Evolutionary conservation across 2,797 vertebrate genomes (phyloP), one percentile per base, ranked within the genome.

Genomic region (Moxostoma hubbsi): DNA sequence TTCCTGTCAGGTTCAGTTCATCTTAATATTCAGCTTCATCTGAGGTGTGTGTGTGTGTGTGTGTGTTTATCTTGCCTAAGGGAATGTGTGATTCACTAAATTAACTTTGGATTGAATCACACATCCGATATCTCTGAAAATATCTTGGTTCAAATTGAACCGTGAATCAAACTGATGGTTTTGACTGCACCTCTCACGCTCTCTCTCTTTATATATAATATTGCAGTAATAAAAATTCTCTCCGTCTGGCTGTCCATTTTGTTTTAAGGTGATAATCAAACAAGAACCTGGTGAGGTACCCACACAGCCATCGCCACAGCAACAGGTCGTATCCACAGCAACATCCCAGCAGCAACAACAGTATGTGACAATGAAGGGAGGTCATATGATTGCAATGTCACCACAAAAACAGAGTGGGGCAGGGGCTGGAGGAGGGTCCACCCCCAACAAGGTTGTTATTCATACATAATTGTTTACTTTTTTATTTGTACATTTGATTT

Each of bases 271-370:
- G 86, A 97, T 99, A 79, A 99, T 99, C 91, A 99, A 99, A 85
- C 98, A 99, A 90, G 98, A 99, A 85, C 98, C 97, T 0, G 95
- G 97, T 73, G 98, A 99, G 90, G 91, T 96, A 84, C 92, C 95
- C 70, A 93, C 94, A 70, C 94, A 92, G 82, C 92, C 94, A 0
- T 88, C 87, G 24, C 83, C 91, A 0, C 90, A 87, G 71, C 88
- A 91, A 0, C 92, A 88, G 57, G 89, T 94, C 64, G 93, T 91
- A 71, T 90, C 95, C 53, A 94, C 94, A 73, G 87, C 93, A 83
- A 86, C 92, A 65, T 92, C 90, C 9, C 97, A 88, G 77, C 92
- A 77, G 83, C 91, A 81, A 50, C 97, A 95, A 85, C 97, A 99
- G 90, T 97, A 96, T 85, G 96, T 99, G 84, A 94, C 98, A 64